These are phyloP conservation scores for Sternarchorhynchus goeldii DNA, from an alignment of 2,797 vertebrate species.

Conservation along the genomic window DNA sequence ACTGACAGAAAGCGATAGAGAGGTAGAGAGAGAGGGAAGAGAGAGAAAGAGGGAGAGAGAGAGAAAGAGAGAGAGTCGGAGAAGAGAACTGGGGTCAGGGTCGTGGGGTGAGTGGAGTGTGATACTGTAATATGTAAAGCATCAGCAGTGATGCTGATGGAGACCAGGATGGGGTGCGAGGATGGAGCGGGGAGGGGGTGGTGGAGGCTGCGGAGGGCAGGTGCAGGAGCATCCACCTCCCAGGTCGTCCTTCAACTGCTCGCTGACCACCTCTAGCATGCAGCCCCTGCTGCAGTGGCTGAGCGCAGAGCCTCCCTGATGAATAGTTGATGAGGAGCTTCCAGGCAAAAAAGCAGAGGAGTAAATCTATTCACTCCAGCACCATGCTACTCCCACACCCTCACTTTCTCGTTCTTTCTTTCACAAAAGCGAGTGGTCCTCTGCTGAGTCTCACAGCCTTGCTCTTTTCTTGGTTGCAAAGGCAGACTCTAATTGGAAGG, in stretches of 20 bases:
- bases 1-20: constrained; percentile 5
- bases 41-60: constrained; percentile 1
- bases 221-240: constrained; percentile 64
- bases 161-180: background rate
- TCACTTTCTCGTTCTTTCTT: background rate
- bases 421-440: background rate
- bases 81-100: background rate
- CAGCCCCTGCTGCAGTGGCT: constrained; percentile 54
- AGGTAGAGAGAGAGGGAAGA: background rate
- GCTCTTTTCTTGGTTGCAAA: constrained; percentile 16
- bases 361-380: constrained; percentile 51
- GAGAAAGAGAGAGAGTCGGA: background rate
- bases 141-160: background rate
- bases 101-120: constrained; percentile 8
- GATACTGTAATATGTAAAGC: constrained; percentile 32
- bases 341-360: constrained; percentile 47
- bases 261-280: constrained; percentile 49
- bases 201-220: constrained; percentile 44
- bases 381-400: constrained; percentile 25
- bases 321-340: constrained; percentile 62
- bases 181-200: constrained; percentile 43
- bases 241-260: constrained; percentile 60
- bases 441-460: background rate
- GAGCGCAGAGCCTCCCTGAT: constrained; percentile 49
- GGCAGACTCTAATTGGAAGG: constrained; percentile 23